Base-by-base conservation (phyloP, 1,140 invertebrate species). In the Macrocentrus cingulum region DNA sequence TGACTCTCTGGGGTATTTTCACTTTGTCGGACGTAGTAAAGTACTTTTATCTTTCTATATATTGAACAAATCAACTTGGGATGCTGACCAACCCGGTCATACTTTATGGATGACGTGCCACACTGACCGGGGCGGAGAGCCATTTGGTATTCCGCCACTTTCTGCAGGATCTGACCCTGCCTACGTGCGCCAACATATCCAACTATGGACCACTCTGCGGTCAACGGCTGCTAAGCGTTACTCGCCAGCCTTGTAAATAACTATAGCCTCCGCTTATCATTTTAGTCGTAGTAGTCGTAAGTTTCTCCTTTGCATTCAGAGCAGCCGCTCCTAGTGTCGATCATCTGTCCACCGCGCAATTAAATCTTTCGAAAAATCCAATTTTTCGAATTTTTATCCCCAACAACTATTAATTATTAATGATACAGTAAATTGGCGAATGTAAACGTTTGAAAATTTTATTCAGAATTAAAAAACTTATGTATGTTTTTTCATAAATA, bases 131-230 rank as follows among this genome's bases (percentile, higher is more conserved):
- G 69, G 53, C 64, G 59, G 46, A 64, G 9, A 15, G 56, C 57
- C 66, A 67, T 74, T 76, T 75, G 58, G 74, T 76, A 76, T 76
- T 76, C 74, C 66, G 64, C 63, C 67, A 75, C 73, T 74, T 75
- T 72, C 61, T 58, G 66, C 60, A 61, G 68, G 68, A 70, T 71
- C 70, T 67, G 66, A 61, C 62, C 64, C 63, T 53, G 49, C 56
- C 25, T 60, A 62, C 56, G 54, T 58, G 55, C 50, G 45, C 8
- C 54, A 41, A n/a, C n/a, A n/a, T n/a, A n/a, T n/a, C n/a, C n/a
- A n/a, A 36, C 54, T 45, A 48, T 60, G 63, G 52, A 55, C 58
- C 52, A 60, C 44, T 60, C 51, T 39, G 29, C 32, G 49, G 49
- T 51, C 49, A 51, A 51, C 32, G 49, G 25, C 46, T 49, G 46